These are phyloP conservation scores for Sebastes paucispinis DNA, from an alignment of 2,797 vertebrate species.

Conservation along the genomic window DNA sequence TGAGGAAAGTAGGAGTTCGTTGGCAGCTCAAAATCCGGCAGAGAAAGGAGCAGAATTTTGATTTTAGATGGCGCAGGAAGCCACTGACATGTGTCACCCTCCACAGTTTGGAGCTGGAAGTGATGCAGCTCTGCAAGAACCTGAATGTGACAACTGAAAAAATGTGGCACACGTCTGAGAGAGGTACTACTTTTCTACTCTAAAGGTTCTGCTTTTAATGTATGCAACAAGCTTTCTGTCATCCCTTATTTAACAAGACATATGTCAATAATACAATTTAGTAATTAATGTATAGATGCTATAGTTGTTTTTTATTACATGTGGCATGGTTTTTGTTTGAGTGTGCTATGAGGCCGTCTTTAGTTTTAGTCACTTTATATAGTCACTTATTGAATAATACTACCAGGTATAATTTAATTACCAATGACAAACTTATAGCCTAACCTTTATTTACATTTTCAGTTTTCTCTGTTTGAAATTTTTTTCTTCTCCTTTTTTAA, in stretches of 20 bases:
- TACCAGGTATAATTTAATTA: not conserved
- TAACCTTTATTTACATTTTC: not conserved
- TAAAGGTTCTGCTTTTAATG: not conserved
- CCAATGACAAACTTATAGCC: not conserved
- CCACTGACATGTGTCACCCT: slow-evolving; percentile 51
- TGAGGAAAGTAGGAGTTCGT: slow-evolving; percentile 26
- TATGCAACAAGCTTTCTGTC: not conserved
- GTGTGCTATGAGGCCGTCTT: not conserved
- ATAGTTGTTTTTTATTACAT: too few relatives aligned
- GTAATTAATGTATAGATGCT: not conserved
- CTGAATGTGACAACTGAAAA: slow-evolving; percentile 27
- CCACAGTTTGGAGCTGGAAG: slow-evolving; percentile 19
- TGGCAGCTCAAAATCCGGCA: slow-evolving; percentile 42
- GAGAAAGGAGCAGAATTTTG: slow-evolving; percentile 33
- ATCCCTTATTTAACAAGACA: not conserved
- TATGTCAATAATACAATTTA: not conserved
- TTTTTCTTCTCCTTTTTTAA: not conserved
- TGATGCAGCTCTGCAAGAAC: slow-evolving; percentile 19
- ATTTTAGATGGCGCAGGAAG: slow-evolving; percentile 45
- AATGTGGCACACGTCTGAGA: not conserved
- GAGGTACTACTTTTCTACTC: not conserved
- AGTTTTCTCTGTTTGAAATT: not conserved
- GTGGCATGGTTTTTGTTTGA: not conserved
- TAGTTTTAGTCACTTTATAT: not conserved
- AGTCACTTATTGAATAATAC: not conserved